phyloP scores from a whole-genome alignment of 2,797 vertebrate species.

The Pygocentrus nattereri region DNA sequence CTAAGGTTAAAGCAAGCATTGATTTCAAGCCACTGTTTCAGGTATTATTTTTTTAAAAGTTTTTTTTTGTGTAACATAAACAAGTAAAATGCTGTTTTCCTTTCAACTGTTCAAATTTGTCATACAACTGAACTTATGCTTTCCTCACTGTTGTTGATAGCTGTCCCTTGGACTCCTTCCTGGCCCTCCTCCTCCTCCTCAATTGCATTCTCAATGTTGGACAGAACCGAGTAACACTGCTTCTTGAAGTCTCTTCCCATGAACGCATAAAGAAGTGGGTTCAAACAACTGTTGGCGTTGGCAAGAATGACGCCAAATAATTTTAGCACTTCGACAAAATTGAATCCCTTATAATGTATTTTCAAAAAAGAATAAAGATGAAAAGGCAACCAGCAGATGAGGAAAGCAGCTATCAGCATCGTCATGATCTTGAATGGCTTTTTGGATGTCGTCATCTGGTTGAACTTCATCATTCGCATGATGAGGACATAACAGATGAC shows the following conservation, averaged over 20 bases:
- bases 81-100: too few species aligned
- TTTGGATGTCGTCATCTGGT: neutral
- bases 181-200: neutral
- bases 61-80: too few species aligned
- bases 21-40: too few species aligned
- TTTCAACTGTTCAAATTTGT: too few species aligned
- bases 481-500: neutral
- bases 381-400: neutral
- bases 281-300: neutral
- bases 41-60: too few species aligned
- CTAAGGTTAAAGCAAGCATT: too few species aligned
- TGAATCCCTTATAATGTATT: neutral
- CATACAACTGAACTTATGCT: too few species aligned
- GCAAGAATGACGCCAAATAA: neutral
- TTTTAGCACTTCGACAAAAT: neutral
- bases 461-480: neutral
- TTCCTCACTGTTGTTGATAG: neutral
- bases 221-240: neutral
- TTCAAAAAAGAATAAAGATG: neutral
- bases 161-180: neutral
- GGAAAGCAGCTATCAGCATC: neutral
- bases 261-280: neutral
- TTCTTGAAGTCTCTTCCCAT: neutral
- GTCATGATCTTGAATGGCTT: neutral
- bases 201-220: neutral